Evolutionary conservation across 2,888 invertebrate species (phyloP), one percentile per base, ranked within the genome.

Genomic region (Pasiphila rectangulata): DNA sequence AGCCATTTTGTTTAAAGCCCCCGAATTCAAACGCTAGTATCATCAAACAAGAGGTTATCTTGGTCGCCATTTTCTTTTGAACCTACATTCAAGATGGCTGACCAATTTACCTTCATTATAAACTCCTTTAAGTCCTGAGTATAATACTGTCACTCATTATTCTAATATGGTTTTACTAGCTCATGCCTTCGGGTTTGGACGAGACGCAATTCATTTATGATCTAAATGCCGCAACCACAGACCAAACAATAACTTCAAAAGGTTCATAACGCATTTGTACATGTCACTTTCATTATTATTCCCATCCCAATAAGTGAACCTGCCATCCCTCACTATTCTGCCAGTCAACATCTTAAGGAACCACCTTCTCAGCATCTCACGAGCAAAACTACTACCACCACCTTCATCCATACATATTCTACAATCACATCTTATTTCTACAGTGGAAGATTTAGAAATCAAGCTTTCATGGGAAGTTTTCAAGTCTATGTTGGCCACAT

Each of bases 221-320:
- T 85, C 85, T 52, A 79, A 72, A 74, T 87, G 87, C 60, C 89
- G 75, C 56, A 89, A 73, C 88, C 88, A 89, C 51, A 89, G 70
- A 46, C 87, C 88, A 52, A 89, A 62, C 67, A 89, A 65, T 61
- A 88, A 69, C 63, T 86, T 86, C 51, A 89, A 54, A 43, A 83
- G 69, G 57, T 84, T 74, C 64, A 83, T 71, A 49, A 87, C 51
- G 66, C 84, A 83, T 45, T 59, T 75, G 54, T 74, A 82, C 83
- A 85, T 85, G 68, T 85, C 86, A 29, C 65, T 69, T 10, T 82
- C 79, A 63, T 79, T 81, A 59, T 79, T 83, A 64, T 80, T 81
- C 46, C 82, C 82, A 52, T 85, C 84, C 74, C 74, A 77, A 64
- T 65, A 79, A 9, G 67, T 67, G 61, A 77, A 69, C 51, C 76